phyloP scores from a whole-genome alignment of 1,140 invertebrate species.

The Plodia interpunctella region DNA sequence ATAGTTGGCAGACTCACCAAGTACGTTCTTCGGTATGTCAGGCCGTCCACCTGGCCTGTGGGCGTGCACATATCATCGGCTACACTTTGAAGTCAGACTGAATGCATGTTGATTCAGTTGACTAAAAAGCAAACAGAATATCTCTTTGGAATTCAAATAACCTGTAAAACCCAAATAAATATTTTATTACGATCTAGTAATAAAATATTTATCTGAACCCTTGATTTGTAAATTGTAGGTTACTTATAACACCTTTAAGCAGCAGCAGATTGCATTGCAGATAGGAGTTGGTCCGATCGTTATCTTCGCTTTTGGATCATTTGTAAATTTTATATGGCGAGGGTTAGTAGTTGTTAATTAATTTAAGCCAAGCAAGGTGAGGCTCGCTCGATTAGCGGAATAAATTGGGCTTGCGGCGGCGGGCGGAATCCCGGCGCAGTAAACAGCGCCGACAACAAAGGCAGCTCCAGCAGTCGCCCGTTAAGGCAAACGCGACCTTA shows the following conservation, averaged over 20 bases:
- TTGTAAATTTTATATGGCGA: slow-evolving; percentile 36
- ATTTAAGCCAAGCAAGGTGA: slow-evolving; percentile 58
- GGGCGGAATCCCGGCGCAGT: slow-evolving; percentile 53
- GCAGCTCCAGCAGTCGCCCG: slow-evolving; percentile 38
- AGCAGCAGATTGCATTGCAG: too few species aligned
- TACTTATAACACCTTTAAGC: too few species aligned
- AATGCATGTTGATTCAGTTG: slow-evolving; percentile 20
- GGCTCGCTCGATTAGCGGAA: slow-evolving; percentile 66
- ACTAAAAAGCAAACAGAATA: slow-evolving; percentile 28
- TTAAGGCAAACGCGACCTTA: slow-evolving; percentile 42
- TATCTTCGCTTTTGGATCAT: slow-evolving; percentile 14
- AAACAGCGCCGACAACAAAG: slow-evolving; percentile 62
- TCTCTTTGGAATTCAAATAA: slow-evolving; percentile 32
- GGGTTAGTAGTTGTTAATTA: slow-evolving; percentile 62
- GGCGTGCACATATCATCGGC: slow-evolving; percentile 36
- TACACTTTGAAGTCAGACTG: slow-evolving; percentile 32
- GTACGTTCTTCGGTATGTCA: slow-evolving; percentile 38
- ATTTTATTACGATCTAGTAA: too few species aligned
- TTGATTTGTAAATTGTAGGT: too few species aligned
- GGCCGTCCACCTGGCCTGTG: slow-evolving; percentile 55
- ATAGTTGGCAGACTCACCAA: slow-evolving; percentile 41
- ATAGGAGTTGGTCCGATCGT: neutral
- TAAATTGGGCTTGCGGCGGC: slow-evolving; percentile 68
- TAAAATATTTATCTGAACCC: too few species aligned
- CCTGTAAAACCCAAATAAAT: too few species aligned